Conservation (phyloP, 2,797 vertebrate species). For the Rhadinocentrus ornatus region DNA sequence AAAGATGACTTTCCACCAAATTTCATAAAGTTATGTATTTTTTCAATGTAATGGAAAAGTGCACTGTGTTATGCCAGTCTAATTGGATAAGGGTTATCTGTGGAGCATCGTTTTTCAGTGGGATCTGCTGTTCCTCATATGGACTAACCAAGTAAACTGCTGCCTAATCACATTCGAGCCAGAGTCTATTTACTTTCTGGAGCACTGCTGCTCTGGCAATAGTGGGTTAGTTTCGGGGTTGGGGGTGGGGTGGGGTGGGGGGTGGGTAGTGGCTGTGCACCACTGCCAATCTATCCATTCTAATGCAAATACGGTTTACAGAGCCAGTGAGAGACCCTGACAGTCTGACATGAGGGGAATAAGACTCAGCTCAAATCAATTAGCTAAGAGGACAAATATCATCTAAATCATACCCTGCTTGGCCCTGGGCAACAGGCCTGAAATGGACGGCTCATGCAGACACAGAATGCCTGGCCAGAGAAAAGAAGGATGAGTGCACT, state of each 20-base stretch:
- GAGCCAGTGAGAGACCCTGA: slow-evolving; percentile 63
- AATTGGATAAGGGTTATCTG: slow-evolving; percentile 83
- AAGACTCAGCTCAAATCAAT: slow-evolving; percentile 78
- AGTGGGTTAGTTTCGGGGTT: slow-evolving; percentile 41
- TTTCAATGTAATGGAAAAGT: slow-evolving; percentile 74
- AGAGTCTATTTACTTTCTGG: slow-evolving; percentile 78
- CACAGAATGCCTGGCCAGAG: slow-evolving; percentile 33
- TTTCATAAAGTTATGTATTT: slow-evolving; percentile 37
- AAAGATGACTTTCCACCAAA: slow-evolving; percentile 4
- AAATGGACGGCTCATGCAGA: slow-evolving; percentile 38
- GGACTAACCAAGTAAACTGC: slow-evolving; percentile 80
- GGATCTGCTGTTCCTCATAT: slow-evolving; percentile 80
- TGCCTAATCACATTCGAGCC: slow-evolving; percentile 82
- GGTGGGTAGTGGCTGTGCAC: slow-evolving; percentile 59
- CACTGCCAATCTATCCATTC: slow-evolving; percentile 64
- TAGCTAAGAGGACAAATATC: slow-evolving; percentile 82
- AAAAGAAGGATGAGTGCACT: slow-evolving; percentile 35
- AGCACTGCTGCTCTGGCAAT: slow-evolving; percentile 70
- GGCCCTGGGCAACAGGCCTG: slow-evolving; percentile 40
- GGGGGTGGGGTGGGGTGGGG: no score
- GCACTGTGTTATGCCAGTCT: slow-evolving; percentile 63
- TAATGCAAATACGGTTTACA: slow-evolving; percentile 77
- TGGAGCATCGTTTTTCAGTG: slow-evolving; percentile 72
- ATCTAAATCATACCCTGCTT: slow-evolving; percentile 74
- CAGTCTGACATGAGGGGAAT: slow-evolving; percentile 74